phyloP scores from a whole-genome alignment of 1,140 invertebrate genomes.

The Ptiloglossa arizonensis region DNA sequence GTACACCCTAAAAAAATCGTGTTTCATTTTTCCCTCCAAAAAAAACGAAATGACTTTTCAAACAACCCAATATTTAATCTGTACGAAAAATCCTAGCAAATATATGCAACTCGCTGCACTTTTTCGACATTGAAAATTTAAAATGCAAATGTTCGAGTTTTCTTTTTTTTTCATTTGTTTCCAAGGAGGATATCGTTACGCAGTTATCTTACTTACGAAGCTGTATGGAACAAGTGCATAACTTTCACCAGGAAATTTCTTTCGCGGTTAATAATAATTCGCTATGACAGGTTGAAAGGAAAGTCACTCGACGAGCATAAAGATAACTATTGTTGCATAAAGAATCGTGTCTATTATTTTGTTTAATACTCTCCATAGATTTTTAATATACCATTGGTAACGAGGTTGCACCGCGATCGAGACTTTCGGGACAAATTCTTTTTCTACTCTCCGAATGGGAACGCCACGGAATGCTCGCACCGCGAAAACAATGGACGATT shows the following conservation, averaged over 20 bases:
- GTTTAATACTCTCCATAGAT: no score
- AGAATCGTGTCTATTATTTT: no score
- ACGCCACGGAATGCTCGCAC: not conserved
- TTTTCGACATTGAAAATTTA: not conserved
- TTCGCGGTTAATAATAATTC: not conserved
- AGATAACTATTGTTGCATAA: not conserved
- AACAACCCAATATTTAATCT: no score
- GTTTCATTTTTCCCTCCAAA: no score
- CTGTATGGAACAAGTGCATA: not conserved
- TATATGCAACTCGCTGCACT: no score
- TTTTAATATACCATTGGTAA: no score
- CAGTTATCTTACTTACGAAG: not conserved
- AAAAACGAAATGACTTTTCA: no score
- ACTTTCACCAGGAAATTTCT: slow-evolving; percentile 32
- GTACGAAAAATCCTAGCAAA: no score
- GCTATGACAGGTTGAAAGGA: not conserved
- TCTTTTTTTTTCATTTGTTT: no score
- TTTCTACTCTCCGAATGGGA: not conserved
- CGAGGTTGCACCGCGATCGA: no score
- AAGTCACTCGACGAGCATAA: not conserved
- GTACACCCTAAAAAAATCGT: no score
- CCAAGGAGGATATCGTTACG: not conserved
- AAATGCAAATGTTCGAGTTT: no score
- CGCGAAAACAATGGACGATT: not conserved
- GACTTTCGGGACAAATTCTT: not conserved